Evolutionary conservation across 2,888 invertebrate genomes (phyloP), one percentile per base, ranked within the genome.

Genomic region (Synergus umbraculus): DNA sequence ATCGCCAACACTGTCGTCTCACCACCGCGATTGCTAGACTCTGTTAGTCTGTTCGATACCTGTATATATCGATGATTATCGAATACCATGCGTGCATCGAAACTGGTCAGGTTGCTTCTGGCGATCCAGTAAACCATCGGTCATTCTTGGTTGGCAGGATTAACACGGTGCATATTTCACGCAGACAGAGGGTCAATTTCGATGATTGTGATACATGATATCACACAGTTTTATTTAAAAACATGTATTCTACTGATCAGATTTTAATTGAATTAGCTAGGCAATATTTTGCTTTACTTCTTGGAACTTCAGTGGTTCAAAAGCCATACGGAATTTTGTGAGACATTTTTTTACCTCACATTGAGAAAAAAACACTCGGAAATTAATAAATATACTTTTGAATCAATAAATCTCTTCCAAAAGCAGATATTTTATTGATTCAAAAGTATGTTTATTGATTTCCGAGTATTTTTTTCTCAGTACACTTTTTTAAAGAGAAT

Each of bases 91-190:
- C 18, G 46, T 67, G 67, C 7, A 67, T 67, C 13, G 8, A 13
- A 67, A 67, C 67, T 43, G 65, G 65, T 66, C 66, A 66, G 66
- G 66, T 66, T 44, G 18, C 67, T 46, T 22, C 44, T 67, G 44
- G 22, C 67, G 67, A 67, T 67, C 44, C 46, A 49, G 49, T 49
- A 49, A 49, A n/a, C 49, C 7, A 67, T 46, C 67, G 13, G 22
- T 67, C 46, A 46, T 67, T 67, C 67, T 67, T 46, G 67, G 67
- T 46, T 5, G 44, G 29, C 22, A 44, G 46, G n/a, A 67, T 46
- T 67, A 67, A 67, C 22, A 22, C 29, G 22, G 22, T 46, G 46
- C 67, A 67, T 67, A 67, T 67, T 67, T 46, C 22, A 46, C 46
- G 12, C 46, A 9, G 46, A 67, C 46, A 29, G 44, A 67, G 44